phyloP scores from a whole-genome alignment of 2,888 invertebrate genomes.

The Tetramorium bicarinatum region DNA sequence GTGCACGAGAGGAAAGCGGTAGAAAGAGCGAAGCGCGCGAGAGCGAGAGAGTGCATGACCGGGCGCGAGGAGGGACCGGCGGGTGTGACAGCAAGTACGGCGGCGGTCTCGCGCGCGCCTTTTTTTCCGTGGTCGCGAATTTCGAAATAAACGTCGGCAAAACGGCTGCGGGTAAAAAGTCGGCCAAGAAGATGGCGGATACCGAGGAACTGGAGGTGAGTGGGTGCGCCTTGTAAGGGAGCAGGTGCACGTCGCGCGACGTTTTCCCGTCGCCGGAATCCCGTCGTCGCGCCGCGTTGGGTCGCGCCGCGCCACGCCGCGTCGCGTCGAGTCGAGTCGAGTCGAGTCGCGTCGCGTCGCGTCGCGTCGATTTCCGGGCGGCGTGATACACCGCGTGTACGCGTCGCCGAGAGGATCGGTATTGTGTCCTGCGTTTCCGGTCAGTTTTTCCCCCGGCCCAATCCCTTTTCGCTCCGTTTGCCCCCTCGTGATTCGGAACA shows the following conservation, averaged over 20 bases:
- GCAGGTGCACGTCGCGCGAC: background rate
- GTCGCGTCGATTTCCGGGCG: too few relatives aligned
- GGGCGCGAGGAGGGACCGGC: slow-evolving; percentile 9
- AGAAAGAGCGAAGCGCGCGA: background rate
- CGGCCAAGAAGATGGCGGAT: slow-evolving; percentile 85
- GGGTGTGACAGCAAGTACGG: slow-evolving; percentile 5
- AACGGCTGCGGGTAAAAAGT: slow-evolving; percentile 83
- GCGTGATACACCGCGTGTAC: too few relatives aligned
- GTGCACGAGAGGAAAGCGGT: background rate
- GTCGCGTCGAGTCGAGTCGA: too few relatives aligned
- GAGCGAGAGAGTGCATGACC: background rate
- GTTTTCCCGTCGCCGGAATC: too few relatives aligned
- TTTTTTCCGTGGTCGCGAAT: slow-evolving; percentile 25
- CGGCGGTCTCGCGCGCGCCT: background rate
- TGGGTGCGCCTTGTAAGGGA: slow-evolving; percentile 59
- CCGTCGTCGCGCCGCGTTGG: too few relatives aligned
- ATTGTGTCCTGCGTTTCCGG: too few relatives aligned
- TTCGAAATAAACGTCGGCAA: slow-evolving; percentile 72
- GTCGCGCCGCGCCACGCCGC: too few relatives aligned
- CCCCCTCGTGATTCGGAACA: too few relatives aligned
- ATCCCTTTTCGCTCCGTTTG: too few relatives aligned
- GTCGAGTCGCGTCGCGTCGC: too few relatives aligned
- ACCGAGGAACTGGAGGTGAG: slow-evolving; percentile 85
- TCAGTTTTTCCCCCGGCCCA: too few relatives aligned
- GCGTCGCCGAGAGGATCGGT: too few relatives aligned